Conservation (phyloP, 37 sponge, comb jelly and placozoan species). For the Tethya wilhelma region DNA sequence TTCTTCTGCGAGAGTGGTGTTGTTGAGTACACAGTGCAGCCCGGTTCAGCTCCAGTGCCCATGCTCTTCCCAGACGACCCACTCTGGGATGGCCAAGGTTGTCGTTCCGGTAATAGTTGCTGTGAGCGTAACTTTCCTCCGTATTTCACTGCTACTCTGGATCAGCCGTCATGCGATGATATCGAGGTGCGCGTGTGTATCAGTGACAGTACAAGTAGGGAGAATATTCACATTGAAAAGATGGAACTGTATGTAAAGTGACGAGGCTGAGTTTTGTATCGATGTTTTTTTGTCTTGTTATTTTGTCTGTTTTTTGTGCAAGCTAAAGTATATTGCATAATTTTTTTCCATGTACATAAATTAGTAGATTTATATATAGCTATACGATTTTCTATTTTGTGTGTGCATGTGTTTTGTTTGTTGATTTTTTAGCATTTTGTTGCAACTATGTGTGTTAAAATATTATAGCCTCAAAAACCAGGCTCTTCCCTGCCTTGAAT, state of each 20-base stretch:
- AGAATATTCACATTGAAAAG: background rate
- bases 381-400: too few species aligned
- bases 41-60: too few species aligned
- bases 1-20: constrained; percentile 21
- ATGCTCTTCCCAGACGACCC: background rate
- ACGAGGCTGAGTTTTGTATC: background rate
- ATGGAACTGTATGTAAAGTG: constrained; percentile 40
- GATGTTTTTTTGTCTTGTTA: background rate
- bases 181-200: constrained; percentile 13
- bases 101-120: background rate
- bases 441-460: too few species aligned
- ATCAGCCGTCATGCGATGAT: background rate
- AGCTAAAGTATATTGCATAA: too few species aligned
- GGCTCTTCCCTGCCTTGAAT: too few species aligned
- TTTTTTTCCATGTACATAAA: too few species aligned
- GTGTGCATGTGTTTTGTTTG: too few species aligned
- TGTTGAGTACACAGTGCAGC: background rate
- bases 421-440: too few species aligned
- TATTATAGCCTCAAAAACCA: too few species aligned
- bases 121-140: constrained; percentile 5
- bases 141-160: constrained; percentile 6
- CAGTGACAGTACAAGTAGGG: background rate
- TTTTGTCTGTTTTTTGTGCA: too few species aligned
- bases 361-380: too few species aligned
- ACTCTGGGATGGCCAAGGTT: constrained; percentile 34